A percentile compares a stretch with the other conserved stretches of the same genome.
Conservation (phyloP, 2,888 invertebrate genomes). For the Chrysolina oricalcia region DNA sequence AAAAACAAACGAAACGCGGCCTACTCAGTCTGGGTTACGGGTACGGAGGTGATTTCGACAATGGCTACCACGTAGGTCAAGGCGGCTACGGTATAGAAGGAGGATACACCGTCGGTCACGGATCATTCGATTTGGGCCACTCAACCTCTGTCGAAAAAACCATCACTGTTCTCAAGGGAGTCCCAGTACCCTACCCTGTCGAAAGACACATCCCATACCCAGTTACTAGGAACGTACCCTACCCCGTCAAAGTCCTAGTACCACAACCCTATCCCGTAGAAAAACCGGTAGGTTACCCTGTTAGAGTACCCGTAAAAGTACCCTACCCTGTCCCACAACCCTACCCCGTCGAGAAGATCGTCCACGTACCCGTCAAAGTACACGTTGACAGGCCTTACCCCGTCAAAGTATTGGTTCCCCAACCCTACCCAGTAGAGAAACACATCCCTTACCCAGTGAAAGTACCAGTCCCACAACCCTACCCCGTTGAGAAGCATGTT, state of each 20-base stretch:
- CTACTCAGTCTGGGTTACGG: constrained; percentile 86
- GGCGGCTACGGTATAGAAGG: constrained; percentile 72
- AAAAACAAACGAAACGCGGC: constrained; percentile 89
- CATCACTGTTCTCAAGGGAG: constrained; percentile 79
- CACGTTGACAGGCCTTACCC: constrained; percentile 86
- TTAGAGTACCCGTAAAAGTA: constrained; percentile 86
- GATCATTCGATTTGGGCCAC: constrained; percentile 64
- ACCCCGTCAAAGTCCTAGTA: constrained; percentile 77
- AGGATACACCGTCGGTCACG: constrained; percentile 53
- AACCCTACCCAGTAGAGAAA: constrained; percentile 87
- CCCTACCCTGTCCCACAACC: constrained; percentile 84
- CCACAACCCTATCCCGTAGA: constrained; percentile 82
- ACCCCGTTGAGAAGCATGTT: constrained; percentile 85
- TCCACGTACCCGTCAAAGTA: constrained; percentile 80
- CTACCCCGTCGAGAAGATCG: constrained; percentile 86
- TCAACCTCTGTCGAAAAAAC: constrained; percentile 77
- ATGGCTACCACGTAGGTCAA: constrained; percentile 79
- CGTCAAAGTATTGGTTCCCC: constrained; percentile 85
- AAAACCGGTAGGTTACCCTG: constrained; percentile 82
- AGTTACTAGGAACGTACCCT: constrained; percentile 80
- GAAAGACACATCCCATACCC: constrained; percentile 78
- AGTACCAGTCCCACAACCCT: constrained; percentile 83
- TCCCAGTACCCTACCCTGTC: constrained; percentile 79
- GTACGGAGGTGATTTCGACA: constrained; percentile 84
- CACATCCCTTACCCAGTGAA: constrained; percentile 84